These are phyloP conservation scores for Lytechinus pictus DNA, from an alignment of 35 echinoderm and acorn worm genomes.

Conservation along the genomic window DNA sequence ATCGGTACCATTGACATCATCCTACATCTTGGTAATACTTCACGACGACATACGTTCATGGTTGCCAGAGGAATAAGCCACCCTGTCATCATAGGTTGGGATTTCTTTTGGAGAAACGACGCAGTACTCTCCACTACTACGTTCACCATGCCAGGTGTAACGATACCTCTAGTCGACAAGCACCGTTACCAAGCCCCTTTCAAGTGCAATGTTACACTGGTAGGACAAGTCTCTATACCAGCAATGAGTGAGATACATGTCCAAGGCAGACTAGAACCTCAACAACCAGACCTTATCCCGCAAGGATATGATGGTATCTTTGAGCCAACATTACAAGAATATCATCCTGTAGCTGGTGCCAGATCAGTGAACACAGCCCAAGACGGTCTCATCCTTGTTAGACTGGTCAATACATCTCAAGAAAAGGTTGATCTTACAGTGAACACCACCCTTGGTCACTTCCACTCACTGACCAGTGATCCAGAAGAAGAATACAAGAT, in stretches of 20 bases:
- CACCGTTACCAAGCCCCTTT: slow-evolving; percentile 4
- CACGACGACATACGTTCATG: slow-evolving; percentile 10
- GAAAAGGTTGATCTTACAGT: slow-evolving; percentile 4
- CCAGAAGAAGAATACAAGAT: not conserved
- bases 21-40: slow-evolving; percentile 4
- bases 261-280: slow-evolving; percentile 25
- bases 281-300: slow-evolving; percentile 21
- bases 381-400: slow-evolving; percentile 33
- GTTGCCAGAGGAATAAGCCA: slow-evolving; percentile 41
- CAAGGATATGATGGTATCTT: slow-evolving; percentile 32
- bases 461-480: slow-evolving; percentile 21
- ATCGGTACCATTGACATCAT: not conserved
- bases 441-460: slow-evolving; percentile 26
- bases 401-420: slow-evolving; percentile 25
- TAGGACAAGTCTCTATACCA: slow-evolving; percentile 3
- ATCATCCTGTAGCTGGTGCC: slow-evolving; percentile 12
- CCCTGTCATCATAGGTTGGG: slow-evolving; percentile 38
- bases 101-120: slow-evolving; percentile 41
- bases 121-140: not conserved
- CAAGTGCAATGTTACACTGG: slow-evolving; percentile 37
- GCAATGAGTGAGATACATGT: slow-evolving; percentile 29
- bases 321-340: slow-evolving; percentile 29
- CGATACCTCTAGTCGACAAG: not conserved
- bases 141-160: slow-evolving; percentile 26
- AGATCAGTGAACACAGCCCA: slow-evolving; percentile 3